A percentile compares a stretch with the other conserved stretches of the same genome.
Conservation (phyloP, 2,113 vertebrate species). For the Hippocampus mohnikei region DNA sequence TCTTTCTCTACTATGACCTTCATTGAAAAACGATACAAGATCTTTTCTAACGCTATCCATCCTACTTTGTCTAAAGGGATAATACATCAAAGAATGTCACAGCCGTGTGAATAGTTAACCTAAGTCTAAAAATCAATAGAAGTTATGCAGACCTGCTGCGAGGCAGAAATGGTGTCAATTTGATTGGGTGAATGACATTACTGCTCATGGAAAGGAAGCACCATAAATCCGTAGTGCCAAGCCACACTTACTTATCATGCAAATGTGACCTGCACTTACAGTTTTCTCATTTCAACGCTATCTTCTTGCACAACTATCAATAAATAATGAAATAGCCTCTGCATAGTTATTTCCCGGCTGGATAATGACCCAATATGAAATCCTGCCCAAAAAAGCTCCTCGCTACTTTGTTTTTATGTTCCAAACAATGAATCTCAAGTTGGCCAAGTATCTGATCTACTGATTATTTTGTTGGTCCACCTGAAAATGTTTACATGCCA, state of each 20-base stretch:
- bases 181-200: constrained; percentile 13
- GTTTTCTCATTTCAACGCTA: constrained; percentile 9
- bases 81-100: constrained; percentile 21
- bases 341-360: constrained; percentile 32
- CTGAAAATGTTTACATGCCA: constrained; percentile 17
- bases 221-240: neutral
- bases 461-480: constrained; percentile 39
- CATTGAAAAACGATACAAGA: neutral
- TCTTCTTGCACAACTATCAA: constrained; percentile 36
- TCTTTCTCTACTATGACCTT: neutral
- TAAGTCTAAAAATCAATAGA: neutral
- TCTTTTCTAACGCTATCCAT: neutral
- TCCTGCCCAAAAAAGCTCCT: neutral
- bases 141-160: neutral
- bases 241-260: constrained; percentile 5
- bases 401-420: neutral
- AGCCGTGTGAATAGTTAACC: constrained; percentile 6
- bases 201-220: neutral
- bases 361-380: constrained; percentile 15
- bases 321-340: constrained; percentile 41
- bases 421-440: constrained; percentile 13
- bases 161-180: constrained; percentile 6
- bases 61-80: neutral
- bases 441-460: constrained; percentile 12
- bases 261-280: constrained; percentile 24